Percentiles rank a stretch among this genome's conserved stretches.
These are phyloP conservation scores for Beris chalybata DNA, from an alignment of 2,888 invertebrate species.

Conservation along the genomic window DNA sequence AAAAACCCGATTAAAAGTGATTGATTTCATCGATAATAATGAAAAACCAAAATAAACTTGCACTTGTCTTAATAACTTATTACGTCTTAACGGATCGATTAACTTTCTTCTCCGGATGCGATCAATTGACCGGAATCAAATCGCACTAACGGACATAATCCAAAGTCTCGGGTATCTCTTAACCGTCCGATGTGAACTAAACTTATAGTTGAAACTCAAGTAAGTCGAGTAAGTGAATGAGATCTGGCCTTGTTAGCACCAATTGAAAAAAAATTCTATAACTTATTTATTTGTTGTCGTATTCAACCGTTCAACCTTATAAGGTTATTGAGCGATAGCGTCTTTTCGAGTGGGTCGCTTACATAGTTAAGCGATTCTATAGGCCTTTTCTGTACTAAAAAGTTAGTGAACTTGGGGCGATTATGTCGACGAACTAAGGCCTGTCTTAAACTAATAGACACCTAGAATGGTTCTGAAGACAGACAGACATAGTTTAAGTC, in stretches of 20 bases:
- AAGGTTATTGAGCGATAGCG: conserved; percentile 27
- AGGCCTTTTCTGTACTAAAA: conserved; percentile 1
- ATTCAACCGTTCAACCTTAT: conserved; percentile 24
- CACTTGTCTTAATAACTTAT: too few relatives aligned
- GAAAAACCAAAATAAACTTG: too few relatives aligned
- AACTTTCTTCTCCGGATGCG: neutral
- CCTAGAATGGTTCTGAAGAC: too few relatives aligned
- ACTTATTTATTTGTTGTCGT: neutral
- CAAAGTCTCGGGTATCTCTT: neutral
- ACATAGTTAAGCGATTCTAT: neutral
- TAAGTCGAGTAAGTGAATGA: neutral
- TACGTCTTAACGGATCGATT: too few relatives aligned
- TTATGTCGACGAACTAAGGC: too few relatives aligned
- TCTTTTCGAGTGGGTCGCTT: neutral
- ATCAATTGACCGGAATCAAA: neutral
- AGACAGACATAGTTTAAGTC: too few relatives aligned
- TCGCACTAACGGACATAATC: neutral
- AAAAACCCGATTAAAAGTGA: too few relatives aligned
- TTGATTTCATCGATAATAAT: too few relatives aligned
- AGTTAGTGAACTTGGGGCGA: too few relatives aligned
- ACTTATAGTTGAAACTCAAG: conserved; percentile 5
- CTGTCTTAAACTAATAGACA: too few relatives aligned
- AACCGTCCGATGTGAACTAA: conserved; percentile 20
- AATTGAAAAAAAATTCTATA: too few relatives aligned
- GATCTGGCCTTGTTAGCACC: too few relatives aligned